Conservation (phyloP, 37 sponge, comb jelly and placozoan species). For the Aplysina aerophoba region DNA sequence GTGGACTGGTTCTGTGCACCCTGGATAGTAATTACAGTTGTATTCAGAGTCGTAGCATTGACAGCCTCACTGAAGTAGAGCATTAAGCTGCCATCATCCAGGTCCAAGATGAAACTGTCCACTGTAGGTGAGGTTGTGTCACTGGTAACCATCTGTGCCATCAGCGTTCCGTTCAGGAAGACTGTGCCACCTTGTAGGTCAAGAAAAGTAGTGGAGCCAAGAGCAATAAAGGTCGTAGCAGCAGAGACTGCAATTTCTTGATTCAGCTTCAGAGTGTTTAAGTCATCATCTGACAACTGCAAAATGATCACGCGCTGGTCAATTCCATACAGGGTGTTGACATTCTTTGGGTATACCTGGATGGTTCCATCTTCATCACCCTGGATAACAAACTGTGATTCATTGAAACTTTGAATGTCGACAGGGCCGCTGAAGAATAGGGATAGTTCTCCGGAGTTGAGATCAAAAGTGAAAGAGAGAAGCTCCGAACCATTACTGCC, state of each 20-base stretch:
- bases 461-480: slow-evolving; percentile 67
- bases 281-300: slow-evolving; percentile 47
- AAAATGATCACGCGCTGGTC: background rate
- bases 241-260: slow-evolving; percentile 54
- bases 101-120: slow-evolving; percentile 21
- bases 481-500: slow-evolving; percentile 73
- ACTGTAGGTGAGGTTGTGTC: slow-evolving; percentile 12
- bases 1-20: slow-evolving; percentile 2
- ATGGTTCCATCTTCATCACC: slow-evolving; percentile 62
- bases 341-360: too few relatives aligned
- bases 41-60: slow-evolving; percentile 5
- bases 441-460: slow-evolving; percentile 77
- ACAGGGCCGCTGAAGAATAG: slow-evolving; percentile 60
- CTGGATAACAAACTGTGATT: slow-evolving; percentile 29
- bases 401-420: slow-evolving; percentile 37
- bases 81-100: slow-evolving; percentile 9
- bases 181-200: slow-evolving; percentile 31
- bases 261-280: slow-evolving; percentile 61
- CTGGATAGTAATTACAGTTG: slow-evolving; percentile 29
- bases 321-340: background rate
- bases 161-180: slow-evolving; percentile 55
- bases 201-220: slow-evolving; percentile 1
- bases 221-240: slow-evolving; percentile 62
- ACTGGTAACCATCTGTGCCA: background rate
- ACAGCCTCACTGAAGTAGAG: slow-evolving; percentile 37